A percentile compares a stretch with the other conserved stretches of the same genome.
phyloP scores from a whole-genome alignment of 2,888 invertebrate genomes.

The Chaetogeoica ovagalla region DNA sequence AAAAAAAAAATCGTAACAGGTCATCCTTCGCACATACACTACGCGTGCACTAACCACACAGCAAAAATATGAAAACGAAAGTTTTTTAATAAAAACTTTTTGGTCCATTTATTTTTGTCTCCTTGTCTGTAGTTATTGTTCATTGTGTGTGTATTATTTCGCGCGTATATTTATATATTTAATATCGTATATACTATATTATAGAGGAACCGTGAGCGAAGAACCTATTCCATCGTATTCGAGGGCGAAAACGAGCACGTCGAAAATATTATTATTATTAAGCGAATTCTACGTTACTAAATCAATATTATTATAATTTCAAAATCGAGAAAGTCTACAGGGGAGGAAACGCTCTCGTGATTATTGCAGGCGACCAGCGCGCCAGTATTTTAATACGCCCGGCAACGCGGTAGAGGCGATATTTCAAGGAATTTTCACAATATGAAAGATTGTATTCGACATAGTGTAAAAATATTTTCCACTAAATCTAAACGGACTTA shows the following conservation, averaged over 20 bases:
- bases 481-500: too few relatives aligned
- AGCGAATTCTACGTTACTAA: too few relatives aligned
- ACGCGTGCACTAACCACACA: not conserved
- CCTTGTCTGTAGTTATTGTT: not conserved
- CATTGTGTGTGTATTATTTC: not conserved
- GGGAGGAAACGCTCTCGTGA: too few relatives aligned
- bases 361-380: too few relatives aligned
- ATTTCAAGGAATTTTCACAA: too few relatives aligned
- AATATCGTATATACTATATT: not conserved
- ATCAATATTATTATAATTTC: too few relatives aligned
- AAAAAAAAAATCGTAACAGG: not conserved
- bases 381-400: too few relatives aligned
- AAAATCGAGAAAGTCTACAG: too few relatives aligned
- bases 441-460: too few relatives aligned
- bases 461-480: too few relatives aligned
- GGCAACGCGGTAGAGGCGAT: too few relatives aligned
- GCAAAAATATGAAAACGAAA: slow-evolving; percentile 36
- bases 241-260: not conserved
- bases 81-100: slow-evolving; percentile 50
- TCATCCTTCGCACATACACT: not conserved
- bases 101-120: slow-evolving; percentile 34
- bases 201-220: not conserved
- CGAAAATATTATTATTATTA: too few relatives aligned
- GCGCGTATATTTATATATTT: not conserved
- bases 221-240: not conserved